These are phyloP conservation scores for Aphyosemion australe DNA, from an alignment of 2,113 vertebrate species.

Conservation along the genomic window DNA sequence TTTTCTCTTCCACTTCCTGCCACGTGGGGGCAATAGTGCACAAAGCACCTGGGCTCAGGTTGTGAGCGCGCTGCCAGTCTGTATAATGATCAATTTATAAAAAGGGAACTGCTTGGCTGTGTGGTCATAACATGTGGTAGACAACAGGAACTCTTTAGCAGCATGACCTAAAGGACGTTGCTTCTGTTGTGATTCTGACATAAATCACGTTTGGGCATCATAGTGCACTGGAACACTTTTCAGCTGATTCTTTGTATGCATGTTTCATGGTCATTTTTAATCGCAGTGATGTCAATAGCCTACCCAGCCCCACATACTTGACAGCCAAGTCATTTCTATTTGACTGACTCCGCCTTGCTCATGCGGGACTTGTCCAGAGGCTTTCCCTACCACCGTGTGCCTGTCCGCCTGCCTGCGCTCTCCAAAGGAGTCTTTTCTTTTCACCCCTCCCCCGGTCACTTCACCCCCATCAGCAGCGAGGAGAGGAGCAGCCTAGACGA, in stretches of 20 bases:
- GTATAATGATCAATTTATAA: constrained; percentile 22
- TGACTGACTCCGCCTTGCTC: constrained; percentile 73
- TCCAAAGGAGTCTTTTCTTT: constrained; percentile 37
- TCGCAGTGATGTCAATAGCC: constrained; percentile 57
- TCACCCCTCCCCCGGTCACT: constrained; percentile 56
- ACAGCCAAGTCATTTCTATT: constrained; percentile 68
- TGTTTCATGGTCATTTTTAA: constrained; percentile 2
- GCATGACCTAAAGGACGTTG: neutral
- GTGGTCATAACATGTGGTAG: neutral
- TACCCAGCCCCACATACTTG: constrained; percentile 53
- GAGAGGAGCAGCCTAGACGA: constrained; percentile 55
- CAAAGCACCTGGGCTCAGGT: constrained; percentile 50
- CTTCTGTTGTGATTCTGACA: neutral
- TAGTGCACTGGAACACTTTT: too few species aligned
- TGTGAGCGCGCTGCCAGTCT: constrained; percentile 29
- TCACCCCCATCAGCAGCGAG: constrained; percentile 53
- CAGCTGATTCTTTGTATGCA: neutral
- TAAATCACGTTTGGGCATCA: too few species aligned
- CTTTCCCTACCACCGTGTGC: constrained; percentile 43
- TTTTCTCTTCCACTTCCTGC: constrained; percentile 37
- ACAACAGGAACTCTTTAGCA: neutral
- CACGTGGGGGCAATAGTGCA: constrained; percentile 75
- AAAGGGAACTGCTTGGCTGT: neutral
- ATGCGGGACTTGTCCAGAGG: constrained; percentile 67
- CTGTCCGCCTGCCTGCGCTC: constrained; percentile 38